Conservation (phyloP, 2,797 vertebrate species). For the Catamblyrhynchus diadema region DNA sequence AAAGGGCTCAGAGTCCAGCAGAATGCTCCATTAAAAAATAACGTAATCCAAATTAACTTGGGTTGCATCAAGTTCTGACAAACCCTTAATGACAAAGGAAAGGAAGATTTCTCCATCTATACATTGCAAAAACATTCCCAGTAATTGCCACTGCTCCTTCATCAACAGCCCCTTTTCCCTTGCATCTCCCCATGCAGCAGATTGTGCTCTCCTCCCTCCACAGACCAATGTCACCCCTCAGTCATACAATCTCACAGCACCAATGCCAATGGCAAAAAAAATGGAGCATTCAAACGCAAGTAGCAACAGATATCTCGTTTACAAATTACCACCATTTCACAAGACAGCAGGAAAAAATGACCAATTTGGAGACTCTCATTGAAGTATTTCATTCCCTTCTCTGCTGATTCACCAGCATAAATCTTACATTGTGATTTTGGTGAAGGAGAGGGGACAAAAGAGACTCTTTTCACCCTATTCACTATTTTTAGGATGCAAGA, state of each 20-base stretch:
- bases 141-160: neutral
- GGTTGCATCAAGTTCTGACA: neutral
- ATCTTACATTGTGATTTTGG: neutral
- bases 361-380: neutral
- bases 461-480: neutral
- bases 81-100: neutral
- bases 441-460: neutral
- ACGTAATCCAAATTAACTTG: fast-evolving
- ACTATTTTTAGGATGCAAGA: neutral
- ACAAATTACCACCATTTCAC: neutral
- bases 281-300: neutral
- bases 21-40: neutral
- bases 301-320: neutral
- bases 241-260: neutral
- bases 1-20: neutral
- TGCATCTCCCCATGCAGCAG: neutral
- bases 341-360: neutral
- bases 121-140: neutral
- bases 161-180: neutral
- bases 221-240: neutral
- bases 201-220: fast-evolving
- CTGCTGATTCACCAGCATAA: neutral
- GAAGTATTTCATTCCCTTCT: neutral
- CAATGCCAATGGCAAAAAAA: neutral
- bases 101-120: neutral